Evolutionary conservation across 2,113 vertebrate genomes (phyloP), one percentile per base, ranked within the genome.

Genomic region (Carettochelys insculpta): DNA sequence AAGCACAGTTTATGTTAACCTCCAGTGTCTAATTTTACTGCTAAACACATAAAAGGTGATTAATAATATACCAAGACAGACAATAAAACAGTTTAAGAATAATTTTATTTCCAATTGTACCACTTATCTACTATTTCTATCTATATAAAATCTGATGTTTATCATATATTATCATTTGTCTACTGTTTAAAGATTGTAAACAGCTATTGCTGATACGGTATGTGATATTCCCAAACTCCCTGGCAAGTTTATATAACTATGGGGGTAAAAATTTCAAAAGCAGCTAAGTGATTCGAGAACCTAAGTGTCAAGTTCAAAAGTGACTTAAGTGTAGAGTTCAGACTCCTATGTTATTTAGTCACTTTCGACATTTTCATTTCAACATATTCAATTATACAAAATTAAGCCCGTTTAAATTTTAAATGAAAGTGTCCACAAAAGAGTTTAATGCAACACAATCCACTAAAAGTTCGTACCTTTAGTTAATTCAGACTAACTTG

Each of bases 401-500:
- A 19, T 68, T 16, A 34, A 61, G 13, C 13, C 56, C 56, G 16
- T 13, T 61, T 61, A 34, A 61, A 34, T 34, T 89, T 93, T 52
- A 48, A 71, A 34, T 86, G 87, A n/a, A 68, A 68, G 34, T 11
- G 61, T 38, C 61, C 61, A 68, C 61, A 68, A 38, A n/a, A 9
- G 17, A n/a, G 8, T 38, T 20, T 68, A 68, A 10, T 11, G n/a
- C 61, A 38, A 16, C 38, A 38, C 61, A 68, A 68, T 38, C 61
- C 61, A 38, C 61, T 68, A 38, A 38, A 68, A 68, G 38, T 68
- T 68, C 61, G 22, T 68, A 68, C n/a, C n/a, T 22, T 68, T 22
- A 38, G 94, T 96, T 95, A 97, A 92, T 95, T 94, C 92, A 96
- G 96, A 97, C 90, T 56, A 88, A 77, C 95, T 93, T 92, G 96